Conservation (phyloP, 2,797 vertebrate species). For the Garrulus glandarius region DNA sequence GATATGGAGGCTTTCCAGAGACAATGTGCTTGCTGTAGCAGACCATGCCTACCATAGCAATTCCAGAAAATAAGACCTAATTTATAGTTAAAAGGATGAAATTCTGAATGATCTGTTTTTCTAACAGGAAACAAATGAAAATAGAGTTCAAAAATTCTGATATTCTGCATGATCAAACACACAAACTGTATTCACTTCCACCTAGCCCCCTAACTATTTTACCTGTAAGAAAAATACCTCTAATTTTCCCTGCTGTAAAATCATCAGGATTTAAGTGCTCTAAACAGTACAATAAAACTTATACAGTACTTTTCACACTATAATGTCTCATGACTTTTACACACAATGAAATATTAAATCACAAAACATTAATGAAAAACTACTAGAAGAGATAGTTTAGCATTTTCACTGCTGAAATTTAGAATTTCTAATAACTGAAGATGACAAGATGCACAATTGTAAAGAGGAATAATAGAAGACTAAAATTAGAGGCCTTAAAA, state of each 20-base stretch:
- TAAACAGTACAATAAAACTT: constrained; percentile 22
- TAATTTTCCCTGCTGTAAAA: constrained; percentile 62
- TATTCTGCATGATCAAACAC: background rate
- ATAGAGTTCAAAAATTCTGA: constrained; percentile 9
- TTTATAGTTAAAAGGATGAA: constrained; percentile 15
- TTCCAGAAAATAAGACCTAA: background rate
- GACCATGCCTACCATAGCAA: background rate
- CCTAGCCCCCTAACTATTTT: constrained; percentile 63
- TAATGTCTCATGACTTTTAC: background rate
- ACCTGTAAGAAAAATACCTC: constrained; percentile 59
- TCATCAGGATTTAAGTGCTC: constrained; percentile 15
- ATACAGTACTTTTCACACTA: background rate
- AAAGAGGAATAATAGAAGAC: background rate
- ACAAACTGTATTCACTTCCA: constrained; percentile 28
- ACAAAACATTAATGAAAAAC: background rate
- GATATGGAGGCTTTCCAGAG: background rate
- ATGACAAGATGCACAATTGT: background rate
- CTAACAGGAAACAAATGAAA: constrained; percentile 41
- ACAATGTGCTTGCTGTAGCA: background rate
- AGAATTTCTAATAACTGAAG: constrained; percentile 7
- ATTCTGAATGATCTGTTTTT: constrained; percentile 11
- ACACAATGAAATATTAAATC: background rate
- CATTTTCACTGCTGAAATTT: background rate
- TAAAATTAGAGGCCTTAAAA: background rate
- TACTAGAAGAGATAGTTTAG: background rate